Percentiles rank a stretch among this genome's conserved stretches.
Evolutionary conservation across 2,797 vertebrate species (phyloP).

Genomic region (Iguana delicatissima): DNA sequence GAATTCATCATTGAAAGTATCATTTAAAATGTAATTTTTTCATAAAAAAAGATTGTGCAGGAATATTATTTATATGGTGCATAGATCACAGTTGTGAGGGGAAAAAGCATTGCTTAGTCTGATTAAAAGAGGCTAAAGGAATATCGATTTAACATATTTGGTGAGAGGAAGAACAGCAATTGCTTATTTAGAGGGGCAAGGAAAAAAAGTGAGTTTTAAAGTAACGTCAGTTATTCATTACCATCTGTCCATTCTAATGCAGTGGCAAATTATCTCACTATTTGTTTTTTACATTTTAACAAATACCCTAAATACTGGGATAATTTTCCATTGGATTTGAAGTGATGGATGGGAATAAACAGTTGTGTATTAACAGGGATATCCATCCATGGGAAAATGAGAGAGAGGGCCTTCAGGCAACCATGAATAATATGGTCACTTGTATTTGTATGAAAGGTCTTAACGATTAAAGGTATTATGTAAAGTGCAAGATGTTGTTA

Average conservation of each 20-base stretch:
- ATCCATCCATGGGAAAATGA: conserved; percentile 33
- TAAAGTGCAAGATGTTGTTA: conserved; percentile 55
- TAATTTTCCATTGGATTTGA: not conserved
- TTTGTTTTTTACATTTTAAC: not conserved
- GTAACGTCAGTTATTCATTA: not conserved
- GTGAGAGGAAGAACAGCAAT: conserved; percentile 32
- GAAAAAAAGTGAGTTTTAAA: conserved; percentile 2
- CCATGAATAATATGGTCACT: not conserved
- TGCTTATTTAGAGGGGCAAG: conserved; percentile 10
- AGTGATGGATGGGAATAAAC: conserved; percentile 27
- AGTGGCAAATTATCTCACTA: not conserved
- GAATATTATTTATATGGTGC: conserved; percentile 20
- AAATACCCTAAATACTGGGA: conserved; percentile 13
- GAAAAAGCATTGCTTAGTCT: conserved; percentile 49
- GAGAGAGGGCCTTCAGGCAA: not conserved
- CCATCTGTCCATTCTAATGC: not conserved
- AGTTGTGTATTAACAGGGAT: not conserved
- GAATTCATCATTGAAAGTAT: not conserved
- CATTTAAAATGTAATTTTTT: conserved; percentile 13
- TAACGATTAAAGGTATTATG: conserved; percentile 25
- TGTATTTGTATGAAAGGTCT: conserved; percentile 34
- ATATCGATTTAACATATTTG: conserved; percentile 62
- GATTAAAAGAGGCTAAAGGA: conserved; percentile 65
- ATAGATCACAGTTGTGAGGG: conserved; percentile 23
- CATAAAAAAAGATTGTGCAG: conserved; percentile 13